A percentile compares a stretch with the other conserved stretches of the same genome.
phyloP scores from a whole-genome alignment of 53 echinoderm and acorn worm species.

The Echinarachnius parma region DNA sequence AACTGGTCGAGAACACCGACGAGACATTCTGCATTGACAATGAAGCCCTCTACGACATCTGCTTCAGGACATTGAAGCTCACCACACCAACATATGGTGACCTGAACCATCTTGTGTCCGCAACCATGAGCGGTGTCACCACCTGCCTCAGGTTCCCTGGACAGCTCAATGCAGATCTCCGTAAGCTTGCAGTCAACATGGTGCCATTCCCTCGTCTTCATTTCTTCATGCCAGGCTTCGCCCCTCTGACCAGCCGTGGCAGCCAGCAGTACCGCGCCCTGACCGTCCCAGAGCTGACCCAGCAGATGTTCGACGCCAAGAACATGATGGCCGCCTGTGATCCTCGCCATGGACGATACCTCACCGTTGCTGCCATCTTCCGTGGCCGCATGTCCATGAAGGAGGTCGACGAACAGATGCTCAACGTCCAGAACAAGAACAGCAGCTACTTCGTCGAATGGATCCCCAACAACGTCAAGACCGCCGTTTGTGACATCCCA shows the following conservation, averaged over 20 bases:
- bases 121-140: conserved; percentile 89
- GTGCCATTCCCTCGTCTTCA: conserved; percentile 76
- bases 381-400: too few relatives aligned
- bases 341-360: too few relatives aligned
- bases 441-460: too few relatives aligned
- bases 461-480: too few relatives aligned
- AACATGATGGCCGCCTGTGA: too few relatives aligned
- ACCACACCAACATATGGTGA: conserved; percentile 93
- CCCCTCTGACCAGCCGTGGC: conserved; percentile 66
- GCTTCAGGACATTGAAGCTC: conserved; percentile 78
- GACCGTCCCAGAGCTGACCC: too few relatives aligned
- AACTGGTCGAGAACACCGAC: conserved; percentile 53
- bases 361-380: too few relatives aligned
- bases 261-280: conserved; percentile 79
- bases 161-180: conserved; percentile 80
- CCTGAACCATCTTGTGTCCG: conserved; percentile 83
- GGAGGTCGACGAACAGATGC: too few relatives aligned
- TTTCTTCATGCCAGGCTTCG: conserved; percentile 69
- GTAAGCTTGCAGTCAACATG: conserved; percentile 88
- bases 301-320: too few relatives aligned
- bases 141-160: conserved; percentile 89
- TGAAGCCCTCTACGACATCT: conserved; percentile 66
- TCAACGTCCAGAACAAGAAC: too few relatives aligned
- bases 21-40: conserved; percentile 61
- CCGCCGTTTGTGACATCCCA: too few relatives aligned